Evolutionary conservation across 2,888 invertebrate genomes (phyloP).

Genomic region (Lepas anatifera): DNA sequence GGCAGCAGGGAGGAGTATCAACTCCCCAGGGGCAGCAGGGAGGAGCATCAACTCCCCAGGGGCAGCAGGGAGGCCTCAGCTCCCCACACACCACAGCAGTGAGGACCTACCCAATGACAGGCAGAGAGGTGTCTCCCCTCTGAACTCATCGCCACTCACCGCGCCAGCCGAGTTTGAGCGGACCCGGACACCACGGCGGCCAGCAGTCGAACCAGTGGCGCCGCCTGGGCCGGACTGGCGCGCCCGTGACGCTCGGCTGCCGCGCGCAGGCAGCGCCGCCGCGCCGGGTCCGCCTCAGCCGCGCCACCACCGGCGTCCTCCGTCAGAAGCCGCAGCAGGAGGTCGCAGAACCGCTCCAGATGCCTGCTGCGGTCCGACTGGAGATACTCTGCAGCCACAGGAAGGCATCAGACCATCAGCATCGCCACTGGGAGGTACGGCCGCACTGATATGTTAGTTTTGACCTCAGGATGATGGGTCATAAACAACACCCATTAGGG

Average conservation of each 20-base stretch:
- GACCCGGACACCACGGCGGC: conserved; percentile 30
- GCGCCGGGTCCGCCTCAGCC: conserved; percentile 24
- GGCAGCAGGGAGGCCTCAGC: too few species aligned
- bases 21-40: too few species aligned
- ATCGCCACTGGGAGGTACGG: too few species aligned
- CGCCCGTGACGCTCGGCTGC: conserved; percentile 24
- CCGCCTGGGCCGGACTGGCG: conserved; percentile 23
- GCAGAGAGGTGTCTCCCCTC: too few species aligned
- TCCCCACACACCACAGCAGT: too few species aligned
- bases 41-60: too few species aligned
- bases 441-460: too few species aligned
- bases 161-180: conserved; percentile 28
- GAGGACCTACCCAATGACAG: too few species aligned
- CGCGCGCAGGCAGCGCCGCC: conserved; percentile 27
- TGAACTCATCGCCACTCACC: conserved; percentile 29
- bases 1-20: too few species aligned
- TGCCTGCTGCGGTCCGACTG: not conserved
- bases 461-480: too few species aligned
- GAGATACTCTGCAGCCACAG: not conserved
- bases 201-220: conserved; percentile 29
- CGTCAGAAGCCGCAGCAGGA: conserved; percentile 27
- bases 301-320: conserved; percentile 30
- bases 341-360: conserved; percentile 12
- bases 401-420: too few species aligned
- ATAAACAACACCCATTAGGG: too few species aligned